Evolutionary conservation across 2,113 vertebrate genomes (phyloP).

Genomic region (Stercorarius parasiticus): DNA sequence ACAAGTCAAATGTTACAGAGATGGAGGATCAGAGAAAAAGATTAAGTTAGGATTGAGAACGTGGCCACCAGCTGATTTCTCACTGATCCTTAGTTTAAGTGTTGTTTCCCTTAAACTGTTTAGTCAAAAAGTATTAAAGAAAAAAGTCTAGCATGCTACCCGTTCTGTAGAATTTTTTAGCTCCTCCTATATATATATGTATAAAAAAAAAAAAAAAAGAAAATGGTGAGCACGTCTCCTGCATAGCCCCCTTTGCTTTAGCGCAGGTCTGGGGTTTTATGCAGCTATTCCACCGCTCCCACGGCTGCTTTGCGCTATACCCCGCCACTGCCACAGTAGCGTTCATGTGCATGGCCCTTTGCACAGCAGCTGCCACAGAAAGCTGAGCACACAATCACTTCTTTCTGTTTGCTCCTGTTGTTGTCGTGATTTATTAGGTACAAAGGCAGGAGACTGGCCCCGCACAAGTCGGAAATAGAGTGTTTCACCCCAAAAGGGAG

Average conservation of each 20-base stretch:
- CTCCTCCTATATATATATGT: background rate
- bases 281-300: background rate
- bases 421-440: conserved; percentile 82
- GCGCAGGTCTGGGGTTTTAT: background rate
- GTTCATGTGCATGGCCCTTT: conserved; percentile 11
- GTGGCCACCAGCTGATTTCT: background rate
- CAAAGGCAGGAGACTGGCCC: conserved; percentile 84
- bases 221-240: background rate
- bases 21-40: background rate
- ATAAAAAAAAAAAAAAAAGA: background rate
- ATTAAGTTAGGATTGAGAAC: background rate
- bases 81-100: background rate
- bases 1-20: background rate
- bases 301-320: background rate
- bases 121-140: background rate
- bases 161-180: background rate
- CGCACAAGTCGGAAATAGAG: conserved; percentile 84
- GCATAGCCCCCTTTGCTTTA: background rate
- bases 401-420: conserved; percentile 83
- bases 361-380: conserved; percentile 16
- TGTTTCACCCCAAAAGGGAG: conserved; percentile 86
- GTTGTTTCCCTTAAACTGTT: background rate
- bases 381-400: conserved; percentile 74
- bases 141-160: background rate
- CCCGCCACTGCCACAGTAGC: background rate